Evolutionary conservation across 2,888 invertebrate genomes (phyloP), one percentile per base, ranked within the genome.

Genomic region (Drosophila kanekoi): DNA sequence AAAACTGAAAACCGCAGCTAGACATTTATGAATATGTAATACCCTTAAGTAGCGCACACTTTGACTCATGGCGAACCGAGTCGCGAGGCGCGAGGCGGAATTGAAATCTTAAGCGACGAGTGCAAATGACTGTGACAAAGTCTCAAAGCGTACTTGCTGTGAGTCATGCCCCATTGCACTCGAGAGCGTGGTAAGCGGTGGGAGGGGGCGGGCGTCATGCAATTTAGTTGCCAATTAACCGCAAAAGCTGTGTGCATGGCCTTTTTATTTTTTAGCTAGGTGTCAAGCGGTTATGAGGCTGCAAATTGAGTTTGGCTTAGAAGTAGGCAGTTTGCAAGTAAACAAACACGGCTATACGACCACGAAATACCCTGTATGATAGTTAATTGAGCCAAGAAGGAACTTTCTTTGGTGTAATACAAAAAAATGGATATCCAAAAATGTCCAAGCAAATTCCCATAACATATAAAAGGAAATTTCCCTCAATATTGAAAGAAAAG

Each of bases 131-230:
- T 88, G 84, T 72, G 83, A 88, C 80, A 85, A 67, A 67, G 64
- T 60, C 65, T 44, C 18, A 35, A 37, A 56, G 38, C 38, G 48
- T 14, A 37, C 16, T 54, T 23, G 32, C 60, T 64, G 71, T 84
- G 89, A 84, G 84, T 84, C 84, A 84, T 73, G 89, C 78, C 57
- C 67, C 78, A 84, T 88, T 87, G 81, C 72, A 73, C 45, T 51
- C 70, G 20, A 1, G 28, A 9, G 28, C 8, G 8, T 10, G 43
- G 14, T 13, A 10, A 4, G 23, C 40, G 16, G 40, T 23, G 56
- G 45, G 35, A 13, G 16, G 40, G 28, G 33, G 43, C 13, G 52
- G 38, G n/a, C 11, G 33, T 43, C 48, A 53, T 62, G 77, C 86
- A 79, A 67, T 85, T 82, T 87, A 78, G 67, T 66, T 72, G 81